These are phyloP conservation scores for Cyanoderma ruficeps DNA, from an alignment of 2,113 vertebrate genomes.

Conservation along the genomic window DNA sequence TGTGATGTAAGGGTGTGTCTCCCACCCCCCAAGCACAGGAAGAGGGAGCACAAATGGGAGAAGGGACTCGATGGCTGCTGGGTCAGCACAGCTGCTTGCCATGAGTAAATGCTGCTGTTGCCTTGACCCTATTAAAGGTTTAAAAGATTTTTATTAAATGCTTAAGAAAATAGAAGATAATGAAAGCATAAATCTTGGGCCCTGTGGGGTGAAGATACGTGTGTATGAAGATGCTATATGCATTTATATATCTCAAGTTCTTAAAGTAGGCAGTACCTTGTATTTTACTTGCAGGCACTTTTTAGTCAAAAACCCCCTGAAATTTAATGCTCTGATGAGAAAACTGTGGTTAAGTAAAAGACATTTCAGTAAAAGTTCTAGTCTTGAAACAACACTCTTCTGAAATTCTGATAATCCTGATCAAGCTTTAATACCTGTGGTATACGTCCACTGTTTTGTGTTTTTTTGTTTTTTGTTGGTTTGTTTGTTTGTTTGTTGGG, in stretches of 20 bases:
- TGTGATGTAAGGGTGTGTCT: accelerated
- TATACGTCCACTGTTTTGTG: neutral
- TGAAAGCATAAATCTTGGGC: neutral
- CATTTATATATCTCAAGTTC: neutral
- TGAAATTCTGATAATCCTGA: neutral
- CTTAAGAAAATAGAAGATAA: neutral
- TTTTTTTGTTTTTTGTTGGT: too few relatives aligned
- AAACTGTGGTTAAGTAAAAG: neutral
- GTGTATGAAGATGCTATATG: accelerated
- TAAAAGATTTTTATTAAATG: neutral
- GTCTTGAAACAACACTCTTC: neutral
- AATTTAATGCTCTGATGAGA: neutral
- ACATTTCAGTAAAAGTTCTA: neutral
- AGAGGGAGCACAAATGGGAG: neutral
- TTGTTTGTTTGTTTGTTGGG: too few relatives aligned
- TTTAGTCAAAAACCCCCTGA: neutral
- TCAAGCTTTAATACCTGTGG: neutral
- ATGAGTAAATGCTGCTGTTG: neutral
- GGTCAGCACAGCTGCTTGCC: neutral
- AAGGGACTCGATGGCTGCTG: accelerated
- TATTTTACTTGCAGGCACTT: neutral
- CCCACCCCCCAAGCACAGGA: neutral
- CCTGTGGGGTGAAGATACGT: neutral
- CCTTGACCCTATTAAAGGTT: accelerated
- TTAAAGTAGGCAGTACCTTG: neutral